These are phyloP conservation scores for Ptychoptera albimana DNA, from an alignment of 2,888 invertebrate species.

Conservation along the genomic window DNA sequence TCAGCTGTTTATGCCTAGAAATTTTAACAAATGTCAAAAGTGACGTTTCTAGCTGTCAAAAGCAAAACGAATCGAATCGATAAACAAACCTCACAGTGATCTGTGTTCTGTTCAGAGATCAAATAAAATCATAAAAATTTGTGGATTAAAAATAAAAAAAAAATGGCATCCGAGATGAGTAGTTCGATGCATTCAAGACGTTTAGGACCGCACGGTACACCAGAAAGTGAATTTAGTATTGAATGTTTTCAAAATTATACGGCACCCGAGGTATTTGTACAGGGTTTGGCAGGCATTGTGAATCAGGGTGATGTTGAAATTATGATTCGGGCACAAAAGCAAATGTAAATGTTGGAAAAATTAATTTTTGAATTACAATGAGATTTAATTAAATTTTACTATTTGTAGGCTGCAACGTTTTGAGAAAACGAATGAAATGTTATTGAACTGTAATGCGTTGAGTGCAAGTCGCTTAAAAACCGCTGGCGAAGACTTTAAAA, in stretches of 20 bases:
- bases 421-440: constrained; percentile 98
- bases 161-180: constrained; percentile 16
- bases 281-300: constrained; percentile 79
- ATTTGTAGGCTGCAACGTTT: constrained; percentile 74
- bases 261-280: constrained; percentile 84
- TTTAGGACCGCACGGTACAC: constrained; percentile 14
- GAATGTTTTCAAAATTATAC: constrained; percentile 83
- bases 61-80: too few species aligned
- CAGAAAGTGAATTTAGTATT: constrained; percentile 41
- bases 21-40: too few species aligned
- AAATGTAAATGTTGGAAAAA: constrained; percentile 49
- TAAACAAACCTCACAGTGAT: too few species aligned
- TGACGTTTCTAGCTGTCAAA: too few species aligned
- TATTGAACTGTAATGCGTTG: constrained; percentile 90
- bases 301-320: constrained; percentile 81
- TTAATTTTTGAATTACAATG: constrained; percentile 2
- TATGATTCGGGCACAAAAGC: constrained; percentile 81
- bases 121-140: too few species aligned
- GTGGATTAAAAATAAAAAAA: background rate
- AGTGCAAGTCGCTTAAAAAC: constrained; percentile 73
- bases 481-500: constrained; percentile 77
- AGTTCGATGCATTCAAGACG: constrained; percentile 16
- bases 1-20: too few species aligned
- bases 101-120: too few species aligned
- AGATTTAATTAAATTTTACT: background rate